Evolutionary conservation across 2,113 vertebrate species (phyloP), one percentile per base, ranked within the genome.

Genomic region (Gymnorhina tibicen): DNA sequence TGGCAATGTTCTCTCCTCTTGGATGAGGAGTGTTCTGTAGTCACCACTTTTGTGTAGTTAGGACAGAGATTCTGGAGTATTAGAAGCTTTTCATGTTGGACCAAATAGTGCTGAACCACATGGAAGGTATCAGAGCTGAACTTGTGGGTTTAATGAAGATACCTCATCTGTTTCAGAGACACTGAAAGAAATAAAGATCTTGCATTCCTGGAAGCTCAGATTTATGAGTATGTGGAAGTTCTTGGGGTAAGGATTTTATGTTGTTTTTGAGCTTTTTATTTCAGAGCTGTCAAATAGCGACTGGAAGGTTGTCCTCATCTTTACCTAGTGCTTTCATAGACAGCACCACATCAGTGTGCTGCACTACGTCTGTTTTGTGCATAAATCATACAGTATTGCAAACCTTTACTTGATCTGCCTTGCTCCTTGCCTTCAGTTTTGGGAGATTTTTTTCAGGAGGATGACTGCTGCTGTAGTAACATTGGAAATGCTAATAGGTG

Each of bases 201-300:
- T 32, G 99, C 97, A 9, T 99, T 99, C 96, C 98, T 99, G 70
- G 99, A 99, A 97, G 99, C 99, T 88, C 99, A 99, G 95, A 98
- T 99, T 87, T 99, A 99, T 19, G 99, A 99, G 62, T 99, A 99
- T 4, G 99, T 99, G 75, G 99, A 99, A 97, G 98, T 99, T 94
- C 98, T 99, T 15, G 99, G 99, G 98, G 99, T 99, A 95, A 98
- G 99, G 87, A 73, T 93, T 85, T 62, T 28, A 47, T 35, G 94
- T 73, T 80, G 20, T 8, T 73, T 75, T 85, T 46, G 16, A 91
- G 37, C 19, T 76, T 91, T 66, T 50, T 35, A 47, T 62, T 84
- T 74, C 64, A 68, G 35, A 82, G n/a, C 17, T 91, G 52, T 78
- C 49, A 64, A 2, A 16, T 20, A 63, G 55, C n/a, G 59, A 27